Base-by-base conservation (phyloP, 2,113 vertebrate species). In the Colinus virginianus region DNA sequence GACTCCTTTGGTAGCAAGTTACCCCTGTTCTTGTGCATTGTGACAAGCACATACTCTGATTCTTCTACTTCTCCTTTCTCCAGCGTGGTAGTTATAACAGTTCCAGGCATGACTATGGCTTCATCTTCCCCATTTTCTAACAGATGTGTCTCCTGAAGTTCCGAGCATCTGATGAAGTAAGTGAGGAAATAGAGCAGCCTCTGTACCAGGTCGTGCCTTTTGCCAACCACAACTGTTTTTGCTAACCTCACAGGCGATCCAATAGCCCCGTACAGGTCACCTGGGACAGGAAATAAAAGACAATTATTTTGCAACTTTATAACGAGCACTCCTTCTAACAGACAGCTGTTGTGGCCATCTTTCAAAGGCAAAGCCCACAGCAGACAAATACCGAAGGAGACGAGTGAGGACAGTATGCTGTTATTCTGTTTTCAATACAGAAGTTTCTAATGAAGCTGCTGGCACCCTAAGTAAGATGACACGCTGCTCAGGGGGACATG, bases 141-240 rank as follows among this genome's bases (percentile, higher is more conserved):
- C 86, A 99, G 98, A 97, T 99, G 98, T 0, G 98, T 99, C 98
- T 99, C 99, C 92, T 99, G 98, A 68, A 99, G 98, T 90, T 99
- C 99, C 7, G 99, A 99, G 95, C 99, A 99, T 95, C 99, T 98
- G 96, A 99, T 99, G 97, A 99, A 99, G 95, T 99, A 99, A 55
- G 99, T 99, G 64, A 99, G 99, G 85, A 99, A 98, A 63, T 99
- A 99, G 70, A 99, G 99, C 85, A 99, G 97, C 21, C 99, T 98
- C 97, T 99, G 99, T 14, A 99, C 99, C 94, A 99, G 97, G 84
- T 99, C 99, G 83, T 99, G 99, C 61, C 98, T 97, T 87, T 98
- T 98, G 61, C 99, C 99, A 40, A 99, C 97, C 66, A 99, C 98
- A 14, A 99, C 98, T 6, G 99, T 99, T 85, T 99, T 98, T 0